Evolutionary conservation across 2,888 invertebrate genomes (phyloP), one percentile per base, ranked within the genome.

Genomic region (Griposia aprilina): DNA sequence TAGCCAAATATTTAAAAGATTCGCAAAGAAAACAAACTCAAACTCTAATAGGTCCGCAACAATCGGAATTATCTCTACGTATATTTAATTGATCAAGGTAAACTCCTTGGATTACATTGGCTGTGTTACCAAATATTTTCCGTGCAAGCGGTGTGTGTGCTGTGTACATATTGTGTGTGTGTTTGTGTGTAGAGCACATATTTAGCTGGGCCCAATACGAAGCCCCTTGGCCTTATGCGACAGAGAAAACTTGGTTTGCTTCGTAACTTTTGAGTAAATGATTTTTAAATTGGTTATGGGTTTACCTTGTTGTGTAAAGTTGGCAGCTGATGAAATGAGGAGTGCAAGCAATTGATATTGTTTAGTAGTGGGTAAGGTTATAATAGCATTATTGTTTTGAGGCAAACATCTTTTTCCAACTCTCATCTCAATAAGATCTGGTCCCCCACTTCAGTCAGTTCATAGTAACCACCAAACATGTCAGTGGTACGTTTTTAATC

Each of bases 91-190:
- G 94, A 94, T 95, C 94, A 95, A 95, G 93, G 94, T 93, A 95
- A 95, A 96, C 94, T 93, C 92, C 94, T 95, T 93, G 92, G 95
- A 94, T 95, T 94, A 95, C 96, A 94, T 93, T 93, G 93, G 92
- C 91, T 93, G 93, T 92, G 94, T 96, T 94, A 93, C 96, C 95
- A 96, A 96, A 96, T 96, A 96, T 96, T 96, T 95, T 96, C 93
- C 92, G 93, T 95, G 95, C 93, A 94, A 95, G 95, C 94, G 90
- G 66, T 88, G 82, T 93, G 94, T 95, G 94, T 94, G 91, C 91
- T 92, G 90, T 91, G 94, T 92, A 94, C 93, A 95, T 93, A 95
- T 91, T 90, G 90, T 93, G 92, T 94, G 90, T 93, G 78, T 88
- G 86, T 87, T 87, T 94, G 92, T 94, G 93, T 93, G 91, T 90